phyloP scores from a whole-genome alignment of 37 sponge, comb jelly and placozoan species.

The Dysidea cf. avara region DNA sequence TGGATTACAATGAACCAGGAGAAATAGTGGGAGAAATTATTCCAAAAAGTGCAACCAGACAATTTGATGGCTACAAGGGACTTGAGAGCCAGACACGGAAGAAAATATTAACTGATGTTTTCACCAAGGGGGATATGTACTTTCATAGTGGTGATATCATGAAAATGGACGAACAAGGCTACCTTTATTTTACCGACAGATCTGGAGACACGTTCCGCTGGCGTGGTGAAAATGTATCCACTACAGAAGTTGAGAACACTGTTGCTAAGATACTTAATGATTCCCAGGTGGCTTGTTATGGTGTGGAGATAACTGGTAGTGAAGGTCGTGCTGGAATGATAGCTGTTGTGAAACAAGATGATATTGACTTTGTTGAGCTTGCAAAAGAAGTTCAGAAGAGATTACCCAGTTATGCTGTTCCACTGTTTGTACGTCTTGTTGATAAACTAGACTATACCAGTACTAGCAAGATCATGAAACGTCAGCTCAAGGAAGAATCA shows the following conservation, averaged over 20 bases:
- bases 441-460: constrained; percentile 60
- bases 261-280: constrained; percentile 38
- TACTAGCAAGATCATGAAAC: constrained; percentile 76
- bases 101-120: constrained; percentile 60
- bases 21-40: constrained; percentile 56
- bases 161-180: constrained; percentile 72
- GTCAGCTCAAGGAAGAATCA: constrained; percentile 55
- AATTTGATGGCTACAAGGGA: constrained; percentile 53
- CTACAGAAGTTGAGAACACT: constrained; percentile 79
- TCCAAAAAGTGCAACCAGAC: not conserved
- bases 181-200: constrained; percentile 83
- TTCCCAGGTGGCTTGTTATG: constrained; percentile 80
- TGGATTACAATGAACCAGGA: constrained; percentile 59
- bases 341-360: constrained; percentile 53
- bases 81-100: constrained; percentile 46
- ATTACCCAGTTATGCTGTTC: constrained; percentile 84
- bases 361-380: constrained; percentile 60
- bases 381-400: constrained; percentile 36
- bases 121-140: constrained; percentile 66
- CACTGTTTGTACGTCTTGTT: constrained; percentile 76
- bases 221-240: no score
- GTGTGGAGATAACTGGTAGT: constrained; percentile 72
- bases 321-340: constrained; percentile 93
- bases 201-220: constrained; percentile 92
- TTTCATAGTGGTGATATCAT: constrained; percentile 75